Base-by-base conservation (phyloP, 1,140 invertebrate species). In the Papilio helenus region DNA sequence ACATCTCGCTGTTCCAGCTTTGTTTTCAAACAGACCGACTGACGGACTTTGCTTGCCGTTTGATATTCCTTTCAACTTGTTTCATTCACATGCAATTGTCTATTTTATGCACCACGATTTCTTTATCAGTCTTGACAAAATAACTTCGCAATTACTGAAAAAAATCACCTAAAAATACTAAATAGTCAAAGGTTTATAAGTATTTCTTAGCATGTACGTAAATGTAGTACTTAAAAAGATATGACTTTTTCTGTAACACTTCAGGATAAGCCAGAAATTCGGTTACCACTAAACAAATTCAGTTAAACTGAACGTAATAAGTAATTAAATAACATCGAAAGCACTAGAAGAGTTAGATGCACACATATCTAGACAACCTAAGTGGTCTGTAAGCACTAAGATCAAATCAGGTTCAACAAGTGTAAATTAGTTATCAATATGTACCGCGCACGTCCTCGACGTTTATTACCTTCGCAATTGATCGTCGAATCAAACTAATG, bases 1-100 rank as follows among this genome's bases (percentile, higher is more conserved):
- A 81, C 80, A 81, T 81, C 72, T 81, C 80, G 72, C 78, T 42
- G 65, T 39, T 81, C 42, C 46, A 61, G 46, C 76, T 79, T 81
- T 79, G 76, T 81, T 81, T 79, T 76, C 74, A 55, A 77, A 80
- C 73, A 68, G 55, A n/a, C 72, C 12, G 61, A 68, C 26, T 16
- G 26, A 18, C 72, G 20, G 44, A 18, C 73, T 72, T 39, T 44
- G 34, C 39, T 72, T 72, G 16, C 71, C 34, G 34, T 42, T 72
- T 72, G 71, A 44, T 39, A 72, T 44, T 44, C 26, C 61, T 26
- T 29, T 65, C 20, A 23, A 61, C 55, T 61, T 61, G 9, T 1
- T 68, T 34, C 61, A 34, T 61, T 23, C 58, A 68, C 16, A 29
- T 29, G 1, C 26, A 26, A 26, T 14, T 26, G 14, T 26, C 12